Evolutionary conservation across 1,140 invertebrate species (phyloP), one percentile per base, ranked within the genome.

Genomic region (Charaxes varanes): DNA sequence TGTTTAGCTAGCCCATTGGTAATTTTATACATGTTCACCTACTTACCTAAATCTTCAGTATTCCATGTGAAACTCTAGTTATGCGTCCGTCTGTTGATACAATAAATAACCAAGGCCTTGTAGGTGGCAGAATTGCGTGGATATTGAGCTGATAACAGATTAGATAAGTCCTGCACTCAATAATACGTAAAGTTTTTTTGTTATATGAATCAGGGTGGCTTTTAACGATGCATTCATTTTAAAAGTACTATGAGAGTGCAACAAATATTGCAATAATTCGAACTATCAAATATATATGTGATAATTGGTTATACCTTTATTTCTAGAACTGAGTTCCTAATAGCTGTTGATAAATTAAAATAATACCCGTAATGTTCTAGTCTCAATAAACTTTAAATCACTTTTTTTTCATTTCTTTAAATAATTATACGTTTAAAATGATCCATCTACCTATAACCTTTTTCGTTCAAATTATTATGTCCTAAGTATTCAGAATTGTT

Each of bases 111-210:
- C 47, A 43, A 46, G 53, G 50, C 58, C 56, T 53, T 49, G 67
- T 63, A 58, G 62, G 60, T 59, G 59, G 54, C 53, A 53, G 57
- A 60, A 69, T 70, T 63, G 59, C 66, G 66, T 63, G 70, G 60
- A 76, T 81, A 81, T 74, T 77, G 61, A 54, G 53, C 62, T 62
- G 73, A 78, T 81, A 81, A 60, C 49, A 51, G 73, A 78, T 81
- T 53, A 80, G 77, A 81, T 81, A 76, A 68, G 54, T 13, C 40
- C 50, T 69, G 64, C 64, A 81, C 59, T 57, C 56, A 65, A 76
- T 71, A 70, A 57, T 62, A 53, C 45, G 45, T 48, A 42, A 31
- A 47, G 11, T 40, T 18, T 28, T 36, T 36, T 30, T 31, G 14
- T 31, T 31, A 7, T 31, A 15, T 44, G 27, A 44, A 31, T 44